Percentiles rank a stretch among this genome's conserved stretches.
These are phyloP conservation scores for Lepilemur septentrionalis DNA, from an alignment of 2,797 vertebrate species.

Conservation along the genomic window DNA sequence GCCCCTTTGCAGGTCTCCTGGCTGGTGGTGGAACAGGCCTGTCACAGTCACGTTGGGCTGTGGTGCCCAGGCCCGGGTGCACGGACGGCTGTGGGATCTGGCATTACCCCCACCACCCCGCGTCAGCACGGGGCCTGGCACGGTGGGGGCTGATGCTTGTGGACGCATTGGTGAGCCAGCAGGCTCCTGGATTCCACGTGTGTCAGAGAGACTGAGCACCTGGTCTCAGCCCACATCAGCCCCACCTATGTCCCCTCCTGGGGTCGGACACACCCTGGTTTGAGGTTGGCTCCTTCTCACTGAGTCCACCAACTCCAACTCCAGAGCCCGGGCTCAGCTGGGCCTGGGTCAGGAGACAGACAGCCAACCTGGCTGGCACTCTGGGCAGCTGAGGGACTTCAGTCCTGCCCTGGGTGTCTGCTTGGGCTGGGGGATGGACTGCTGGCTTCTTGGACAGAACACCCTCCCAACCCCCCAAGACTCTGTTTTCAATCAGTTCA, in stretches of 20 bases:
- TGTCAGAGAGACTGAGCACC: not conserved
- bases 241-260: not conserved
- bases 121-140: not conserved
- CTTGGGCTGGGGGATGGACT: not conserved
- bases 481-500: slow-evolving; percentile 83
- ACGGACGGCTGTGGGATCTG: not conserved
- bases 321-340: not conserved
- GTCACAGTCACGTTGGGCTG: not conserved
- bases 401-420: not conserved
- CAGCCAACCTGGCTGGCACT: not conserved
- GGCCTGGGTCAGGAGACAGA: not conserved
- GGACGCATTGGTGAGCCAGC: not conserved
- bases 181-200: accelerated
- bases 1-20: not conserved
- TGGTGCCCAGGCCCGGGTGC: not conserved
- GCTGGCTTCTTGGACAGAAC: not conserved
- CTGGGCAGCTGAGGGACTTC: not conserved
- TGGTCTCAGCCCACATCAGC: not conserved
- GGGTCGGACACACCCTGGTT: not conserved
- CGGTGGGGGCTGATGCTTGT: not conserved
- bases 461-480: not conserved
- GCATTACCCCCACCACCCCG: too few species aligned
- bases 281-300: not conserved
- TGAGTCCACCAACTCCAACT: not conserved
- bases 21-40: not conserved